Evolutionary conservation across 2,888 invertebrate species (phyloP).

Genomic region (Sacculina carcini): DNA sequence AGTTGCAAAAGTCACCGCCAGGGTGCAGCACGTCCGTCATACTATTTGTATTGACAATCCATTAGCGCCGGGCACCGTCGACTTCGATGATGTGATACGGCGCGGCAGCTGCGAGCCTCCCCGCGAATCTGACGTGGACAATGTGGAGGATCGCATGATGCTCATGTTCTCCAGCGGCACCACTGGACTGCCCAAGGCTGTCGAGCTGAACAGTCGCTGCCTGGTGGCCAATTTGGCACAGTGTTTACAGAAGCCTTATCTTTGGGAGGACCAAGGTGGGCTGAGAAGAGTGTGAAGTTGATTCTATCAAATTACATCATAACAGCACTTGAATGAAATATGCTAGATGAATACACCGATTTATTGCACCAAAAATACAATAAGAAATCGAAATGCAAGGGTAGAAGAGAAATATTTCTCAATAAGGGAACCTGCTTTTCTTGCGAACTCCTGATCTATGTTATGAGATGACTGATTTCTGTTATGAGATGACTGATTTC

Average conservation of each 20-base stretch:
- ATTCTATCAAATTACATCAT: too few species aligned
- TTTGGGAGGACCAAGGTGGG: not conserved
- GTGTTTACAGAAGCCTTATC: not conserved
- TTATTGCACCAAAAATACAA: too few species aligned
- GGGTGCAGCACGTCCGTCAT: not conserved
- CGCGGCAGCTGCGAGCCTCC: not conserved
- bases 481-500: too few species aligned
- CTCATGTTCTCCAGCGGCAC: constrained; percentile 13
- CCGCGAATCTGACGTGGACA: not conserved
- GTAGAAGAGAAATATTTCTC: too few species aligned
- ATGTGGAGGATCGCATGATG: constrained; percentile 9
- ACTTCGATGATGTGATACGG: not conserved
- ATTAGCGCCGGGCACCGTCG: not conserved
- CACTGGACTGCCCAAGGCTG: constrained; percentile 17
- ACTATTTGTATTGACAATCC: not conserved
- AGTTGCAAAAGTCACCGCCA: not conserved
- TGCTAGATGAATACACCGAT: too few species aligned
- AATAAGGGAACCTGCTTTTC: too few species aligned
- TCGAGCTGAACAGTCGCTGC: constrained; percentile 20
- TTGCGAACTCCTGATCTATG: too few species aligned
- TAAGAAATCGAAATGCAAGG: too few species aligned
- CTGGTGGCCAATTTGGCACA: constrained; percentile 18
- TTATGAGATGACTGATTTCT: too few species aligned
- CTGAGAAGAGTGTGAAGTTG: not conserved
- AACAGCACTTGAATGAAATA: too few species aligned